Conservation (phyloP, 2,888 invertebrate genomes). For the Nomada fucata region DNA sequence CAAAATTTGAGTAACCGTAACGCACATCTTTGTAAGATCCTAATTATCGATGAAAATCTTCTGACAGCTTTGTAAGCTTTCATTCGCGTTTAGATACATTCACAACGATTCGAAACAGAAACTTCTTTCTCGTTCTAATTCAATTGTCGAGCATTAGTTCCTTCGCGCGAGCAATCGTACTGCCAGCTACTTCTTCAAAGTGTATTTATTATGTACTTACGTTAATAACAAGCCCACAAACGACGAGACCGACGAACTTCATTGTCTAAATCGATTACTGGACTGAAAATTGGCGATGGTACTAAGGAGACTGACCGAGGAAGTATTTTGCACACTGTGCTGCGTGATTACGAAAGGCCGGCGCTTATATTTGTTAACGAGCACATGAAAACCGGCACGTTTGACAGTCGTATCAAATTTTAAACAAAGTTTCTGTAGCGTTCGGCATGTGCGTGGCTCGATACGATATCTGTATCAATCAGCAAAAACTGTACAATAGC, state of each 20-base stretch:
- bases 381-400: background rate
- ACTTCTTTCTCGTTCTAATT: too few species aligned
- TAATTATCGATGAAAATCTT: too few species aligned
- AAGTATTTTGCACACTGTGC: conserved; percentile 16
- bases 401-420: conserved; percentile 31
- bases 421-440: background rate
- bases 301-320: background rate
- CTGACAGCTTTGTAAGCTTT: too few species aligned
- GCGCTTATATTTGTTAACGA: conserved; percentile 35
- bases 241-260: conserved; percentile 13
- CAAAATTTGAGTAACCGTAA: too few species aligned
- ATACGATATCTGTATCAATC: conserved; percentile 17
- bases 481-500: conserved; percentile 18
- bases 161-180: too few species aligned
- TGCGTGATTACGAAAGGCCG: background rate
- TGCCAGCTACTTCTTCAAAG: background rate
- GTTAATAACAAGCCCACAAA: background rate
- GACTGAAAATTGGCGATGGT: background rate
- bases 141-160: too few species aligned
- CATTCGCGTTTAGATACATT: too few species aligned
- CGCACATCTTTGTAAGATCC: too few species aligned
- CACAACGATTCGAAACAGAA: too few species aligned
- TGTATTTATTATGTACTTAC: conserved; percentile 25
- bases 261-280: background rate
- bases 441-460: background rate